phyloP scores from a whole-genome alignment of 2,797 vertebrate genomes.

The Lutjanus argentimaculatus region DNA sequence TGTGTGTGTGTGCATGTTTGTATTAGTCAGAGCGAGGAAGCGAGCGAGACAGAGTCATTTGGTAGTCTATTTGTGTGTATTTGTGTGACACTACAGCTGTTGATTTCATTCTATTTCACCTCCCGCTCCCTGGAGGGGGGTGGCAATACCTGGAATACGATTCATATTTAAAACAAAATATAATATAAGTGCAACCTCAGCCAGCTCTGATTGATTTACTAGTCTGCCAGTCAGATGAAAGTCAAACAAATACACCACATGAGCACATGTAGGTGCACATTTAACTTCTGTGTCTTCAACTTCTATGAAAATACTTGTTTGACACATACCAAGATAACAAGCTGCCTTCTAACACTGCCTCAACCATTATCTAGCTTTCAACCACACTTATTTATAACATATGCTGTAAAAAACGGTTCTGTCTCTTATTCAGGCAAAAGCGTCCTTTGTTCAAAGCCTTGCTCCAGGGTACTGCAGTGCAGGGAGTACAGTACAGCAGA shows the following conservation, averaged over 20 bases:
- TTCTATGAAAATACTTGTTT: slow-evolving; percentile 57
- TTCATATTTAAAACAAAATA: slow-evolving; percentile 66
- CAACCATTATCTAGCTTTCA: slow-evolving; percentile 38
- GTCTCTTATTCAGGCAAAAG: slow-evolving; percentile 10
- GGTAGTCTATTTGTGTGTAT: slow-evolving; percentile 40
- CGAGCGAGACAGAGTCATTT: slow-evolving; percentile 52
- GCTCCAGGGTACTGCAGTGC: slow-evolving; percentile 17
- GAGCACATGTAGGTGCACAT: slow-evolving; percentile 26
- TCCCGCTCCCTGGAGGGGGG: slow-evolving; percentile 31
- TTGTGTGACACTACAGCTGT: slow-evolving; percentile 53
- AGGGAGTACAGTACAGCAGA: not conserved
- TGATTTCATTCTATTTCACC: slow-evolving; percentile 67
- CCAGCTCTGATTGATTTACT: slow-evolving; percentile 63
- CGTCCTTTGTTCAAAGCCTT: slow-evolving; percentile 37
- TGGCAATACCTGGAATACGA: slow-evolving; percentile 55
- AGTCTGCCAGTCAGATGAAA: slow-evolving; percentile 40
- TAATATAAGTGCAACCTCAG: slow-evolving; percentile 41
- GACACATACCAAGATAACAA: slow-evolving; percentile 52
- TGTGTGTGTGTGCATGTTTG: slow-evolving; percentile 32
- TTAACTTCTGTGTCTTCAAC: slow-evolving; percentile 18
- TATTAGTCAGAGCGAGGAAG: slow-evolving; percentile 43
- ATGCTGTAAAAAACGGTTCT: not conserved
- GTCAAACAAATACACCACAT: slow-evolving; percentile 41
- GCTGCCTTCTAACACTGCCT: slow-evolving; percentile 28
- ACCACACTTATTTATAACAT: slow-evolving; percentile 35